phyloP scores from a whole-genome alignment of 2,797 vertebrate genomes.

The Macropus fuliginosus region DNA sequence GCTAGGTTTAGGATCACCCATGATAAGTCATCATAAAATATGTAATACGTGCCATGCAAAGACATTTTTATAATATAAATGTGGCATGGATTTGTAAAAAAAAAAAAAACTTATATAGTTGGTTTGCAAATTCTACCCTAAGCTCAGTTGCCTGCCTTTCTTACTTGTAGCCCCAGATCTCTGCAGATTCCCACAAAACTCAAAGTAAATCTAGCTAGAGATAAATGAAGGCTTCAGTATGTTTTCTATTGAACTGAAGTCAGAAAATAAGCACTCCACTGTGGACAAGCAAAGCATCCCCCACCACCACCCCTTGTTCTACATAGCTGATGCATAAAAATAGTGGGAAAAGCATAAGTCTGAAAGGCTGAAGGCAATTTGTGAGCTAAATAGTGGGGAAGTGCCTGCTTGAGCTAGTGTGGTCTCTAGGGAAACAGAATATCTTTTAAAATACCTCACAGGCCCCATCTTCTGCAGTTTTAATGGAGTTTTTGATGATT shows the following conservation, averaged over 20 bases:
- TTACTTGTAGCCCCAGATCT: neutral
- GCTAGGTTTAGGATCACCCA: neutral
- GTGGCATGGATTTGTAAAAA: neutral
- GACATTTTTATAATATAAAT: neutral
- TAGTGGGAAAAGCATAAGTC: constrained; percentile 63
- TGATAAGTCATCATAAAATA: neutral
- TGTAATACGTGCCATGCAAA: neutral
- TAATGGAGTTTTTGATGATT: constrained; percentile 69
- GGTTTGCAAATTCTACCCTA: neutral
- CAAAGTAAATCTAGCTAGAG: constrained; percentile 37
- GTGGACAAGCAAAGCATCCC: constrained; percentile 1
- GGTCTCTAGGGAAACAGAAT: constrained; percentile 60
- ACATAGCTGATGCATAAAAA: constrained; percentile 54
- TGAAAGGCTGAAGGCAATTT: constrained; percentile 77
- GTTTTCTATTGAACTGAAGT: constrained; percentile 33
- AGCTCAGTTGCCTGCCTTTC: neutral
- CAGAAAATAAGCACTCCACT: constrained; percentile 63
- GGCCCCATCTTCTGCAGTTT: constrained; percentile 63
- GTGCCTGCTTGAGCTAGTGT: constrained; percentile 57
- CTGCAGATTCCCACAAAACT: neutral
- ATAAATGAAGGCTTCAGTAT: constrained; percentile 58
- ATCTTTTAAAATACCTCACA: constrained; percentile 69
- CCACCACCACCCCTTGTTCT: constrained; percentile 34
- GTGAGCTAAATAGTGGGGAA: constrained; percentile 72
- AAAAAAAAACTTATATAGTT: neutral